Conservation (phyloP, 2,797 vertebrate species). For the Anableps anableps region DNA sequence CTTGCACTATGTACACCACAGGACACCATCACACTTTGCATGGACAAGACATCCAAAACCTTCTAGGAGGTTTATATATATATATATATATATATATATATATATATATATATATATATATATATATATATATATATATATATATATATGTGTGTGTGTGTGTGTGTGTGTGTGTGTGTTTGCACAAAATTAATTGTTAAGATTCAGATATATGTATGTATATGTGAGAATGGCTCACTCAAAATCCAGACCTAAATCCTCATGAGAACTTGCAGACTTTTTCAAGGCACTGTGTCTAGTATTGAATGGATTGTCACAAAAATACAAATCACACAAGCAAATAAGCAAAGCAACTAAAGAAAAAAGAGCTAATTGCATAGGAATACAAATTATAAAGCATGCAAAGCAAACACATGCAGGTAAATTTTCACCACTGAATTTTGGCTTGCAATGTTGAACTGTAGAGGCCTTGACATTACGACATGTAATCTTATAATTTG, state of each 20-base stretch:
- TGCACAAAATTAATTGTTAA: background rate
- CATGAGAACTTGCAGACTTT: background rate
- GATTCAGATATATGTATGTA: background rate
- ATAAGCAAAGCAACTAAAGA: constrained; percentile 20
- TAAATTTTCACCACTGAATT: constrained; percentile 4
- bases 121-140: no score
- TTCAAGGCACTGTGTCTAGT: background rate
- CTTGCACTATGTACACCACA: no score
- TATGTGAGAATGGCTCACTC: background rate
- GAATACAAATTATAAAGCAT: constrained; percentile 37
- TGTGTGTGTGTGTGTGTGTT: no score
- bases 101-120: no score
- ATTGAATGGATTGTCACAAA: constrained; percentile 19
- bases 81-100: no score
- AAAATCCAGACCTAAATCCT: background rate
- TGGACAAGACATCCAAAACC: background rate
- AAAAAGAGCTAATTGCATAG: constrained; percentile 3
- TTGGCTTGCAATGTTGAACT: background rate
- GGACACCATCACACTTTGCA: background rate
- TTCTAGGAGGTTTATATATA: no score
- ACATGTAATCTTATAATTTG: background rate
- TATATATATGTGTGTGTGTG: no score
- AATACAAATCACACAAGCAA: constrained; percentile 25
- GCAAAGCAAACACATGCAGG: constrained; percentile 38
- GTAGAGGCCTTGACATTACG: background rate